Evolutionary conservation across 2,888 invertebrate genomes (phyloP), one percentile per base, ranked within the genome.

Genomic region (Epistrophella euchroma): DNA sequence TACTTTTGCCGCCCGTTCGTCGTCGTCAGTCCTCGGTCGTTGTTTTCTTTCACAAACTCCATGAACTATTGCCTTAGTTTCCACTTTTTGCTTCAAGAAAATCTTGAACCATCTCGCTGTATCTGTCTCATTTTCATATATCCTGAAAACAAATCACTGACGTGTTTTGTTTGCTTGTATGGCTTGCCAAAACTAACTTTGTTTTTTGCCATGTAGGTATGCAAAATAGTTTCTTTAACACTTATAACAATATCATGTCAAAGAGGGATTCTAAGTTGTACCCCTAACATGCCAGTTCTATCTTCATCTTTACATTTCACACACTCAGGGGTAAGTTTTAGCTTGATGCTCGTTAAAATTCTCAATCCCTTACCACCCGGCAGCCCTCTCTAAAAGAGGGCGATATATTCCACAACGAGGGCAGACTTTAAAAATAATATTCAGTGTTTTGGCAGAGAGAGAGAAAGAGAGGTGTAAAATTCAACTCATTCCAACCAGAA

Each of bases 171-270:
- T 35, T 40, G 40, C 32, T 35, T 19, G 15, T 58, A 37, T 37
- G 28, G 28, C 43, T 66, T 47, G 50, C 66, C 35, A 50, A 50
- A 35, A 50, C 66, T 50, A 66, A 50, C 66, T 50, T 50, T 66
- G 47, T 66, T 50, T 35, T 35, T 35, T 32, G 35, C 50, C 60
- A 72, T 73, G 45, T 60, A 60, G 55, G 50, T 66, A 77, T 73
- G 58, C 22, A 68, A 73, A 73, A 50, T 82, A 82, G 72, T 83
- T 83, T 78, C 22, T 60, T 68, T 47, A 68, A 68, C 73, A 43
- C 47, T 73, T 60, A 77, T 68, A 73, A 78, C 68, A 68, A 60
- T 82, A 77, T 82, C 77, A 72, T 73, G 72, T 76, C 75, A 55
- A n/a, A 55, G 45, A 77, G 28, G n/a, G 15, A 60, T 60, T 58